Conservation (phyloP, 2,113 vertebrate genomes). For the Chionomys nivalis region DNA sequence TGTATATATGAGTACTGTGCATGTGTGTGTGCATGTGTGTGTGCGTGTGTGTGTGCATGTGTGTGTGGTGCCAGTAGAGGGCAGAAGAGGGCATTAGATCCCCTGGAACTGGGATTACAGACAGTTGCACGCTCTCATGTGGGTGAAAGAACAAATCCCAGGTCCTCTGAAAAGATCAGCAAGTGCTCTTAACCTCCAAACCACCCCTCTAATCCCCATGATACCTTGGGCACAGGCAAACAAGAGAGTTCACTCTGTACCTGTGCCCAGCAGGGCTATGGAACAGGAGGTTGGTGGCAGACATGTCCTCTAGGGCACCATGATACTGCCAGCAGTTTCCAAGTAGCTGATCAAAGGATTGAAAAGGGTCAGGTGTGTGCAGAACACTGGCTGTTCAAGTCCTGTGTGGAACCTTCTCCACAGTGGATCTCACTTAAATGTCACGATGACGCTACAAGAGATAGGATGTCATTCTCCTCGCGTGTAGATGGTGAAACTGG, state of each 20-base stretch:
- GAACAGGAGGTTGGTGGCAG: not conserved
- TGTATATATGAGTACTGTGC: not conserved
- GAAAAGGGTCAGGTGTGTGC: not conserved
- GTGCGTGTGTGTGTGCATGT: not conserved
- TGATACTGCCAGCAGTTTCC: not conserved
- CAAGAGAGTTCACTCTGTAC: not conserved
- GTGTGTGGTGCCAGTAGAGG: not conserved
- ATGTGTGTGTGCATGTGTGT: not conserved
- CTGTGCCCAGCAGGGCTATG: not conserved
- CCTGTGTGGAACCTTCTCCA: not conserved
- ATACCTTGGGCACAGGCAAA: not conserved
- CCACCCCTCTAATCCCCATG: not conserved
- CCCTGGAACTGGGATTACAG: not conserved
- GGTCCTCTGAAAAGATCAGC: not conserved
- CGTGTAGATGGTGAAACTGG: not conserved
- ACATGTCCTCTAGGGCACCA: rapidly evolving
- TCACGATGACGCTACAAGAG: not conserved
- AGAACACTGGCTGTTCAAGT: not conserved
- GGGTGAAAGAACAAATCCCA: not conserved
- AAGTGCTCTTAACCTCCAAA: not conserved
- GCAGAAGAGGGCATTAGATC: not conserved
- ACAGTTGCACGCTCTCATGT: not conserved
- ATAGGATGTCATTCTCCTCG: not conserved
- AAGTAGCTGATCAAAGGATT: not conserved
- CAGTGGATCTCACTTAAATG: not conserved